Conservation (phyloP, 1,140 invertebrate genomes). For the Nautilus pompilius region DNA sequence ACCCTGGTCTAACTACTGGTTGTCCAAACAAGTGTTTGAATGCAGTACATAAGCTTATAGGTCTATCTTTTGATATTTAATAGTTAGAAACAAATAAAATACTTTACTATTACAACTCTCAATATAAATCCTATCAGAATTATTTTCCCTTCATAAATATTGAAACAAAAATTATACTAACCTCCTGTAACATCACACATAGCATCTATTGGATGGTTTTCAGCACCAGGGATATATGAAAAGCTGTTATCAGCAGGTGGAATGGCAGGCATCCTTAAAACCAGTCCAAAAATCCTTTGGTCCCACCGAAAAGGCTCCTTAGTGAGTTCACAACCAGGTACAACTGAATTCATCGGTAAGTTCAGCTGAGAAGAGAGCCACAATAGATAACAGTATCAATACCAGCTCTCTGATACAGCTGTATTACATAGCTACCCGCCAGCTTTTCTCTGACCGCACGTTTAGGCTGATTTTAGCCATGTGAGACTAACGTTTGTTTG, state of each 20-base stretch:
- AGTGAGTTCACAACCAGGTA: conserved; percentile 94
- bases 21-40: too few species aligned
- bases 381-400: not conserved
- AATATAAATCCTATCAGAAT: too few species aligned
- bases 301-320: conserved; percentile 99
- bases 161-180: conserved; percentile 47
- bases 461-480: too few species aligned
- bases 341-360: conserved; percentile 85
- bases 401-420: conserved; percentile 70
- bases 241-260: conserved; percentile 44
- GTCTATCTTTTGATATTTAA: too few species aligned
- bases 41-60: too few species aligned
- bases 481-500: too few species aligned
- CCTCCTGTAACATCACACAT: conserved; percentile 99
- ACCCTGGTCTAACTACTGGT: too few species aligned
- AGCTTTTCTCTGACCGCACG: conserved; percentile 93
- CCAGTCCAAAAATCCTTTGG: conserved; percentile 93
- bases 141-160: too few species aligned
- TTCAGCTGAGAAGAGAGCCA: conserved; percentile 68
- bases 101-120: too few species aligned
- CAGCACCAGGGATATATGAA: conserved; percentile 64
- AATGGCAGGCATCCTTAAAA: conserved; percentile 76
- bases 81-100: too few species aligned
- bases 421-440: conserved; percentile 77
- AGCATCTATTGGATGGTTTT: conserved; percentile 89